Evolutionary conservation across 2,113 vertebrate genomes (phyloP), one percentile per base, ranked within the genome.

Genomic region (Tupaia chinensis): DNA sequence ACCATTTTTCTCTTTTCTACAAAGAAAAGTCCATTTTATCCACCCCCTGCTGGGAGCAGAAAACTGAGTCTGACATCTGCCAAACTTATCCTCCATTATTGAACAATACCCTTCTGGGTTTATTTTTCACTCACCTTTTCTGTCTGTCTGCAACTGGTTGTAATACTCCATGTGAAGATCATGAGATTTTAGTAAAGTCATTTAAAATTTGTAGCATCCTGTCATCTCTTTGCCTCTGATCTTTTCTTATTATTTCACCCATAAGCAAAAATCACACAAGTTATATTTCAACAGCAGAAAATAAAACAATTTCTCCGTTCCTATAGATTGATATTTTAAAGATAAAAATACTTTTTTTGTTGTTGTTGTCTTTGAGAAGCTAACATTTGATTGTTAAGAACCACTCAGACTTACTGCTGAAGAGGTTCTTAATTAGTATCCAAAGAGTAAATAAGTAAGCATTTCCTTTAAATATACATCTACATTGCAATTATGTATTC

Each of bases 101-200:
- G 86, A 89, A 54, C 54, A 88, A 78, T 61, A 56, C 8, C 25
- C 34, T 79, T 72, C 44, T 20, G 29, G 73, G 68, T 82, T 73
- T 91, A 68, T n/a, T 29, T 87, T 93, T 89, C 23, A 56, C n/a
- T 81, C 54, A 34, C 9, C n/a, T 73, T 85, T 69, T 73, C 61
- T 29, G 69, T 23, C 63, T 60, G 27, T 78, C 22, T 86, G n/a
- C 60, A 82, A 73, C 16, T 53, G 7, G 34, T 66, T 89, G 25
- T 11, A 78, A 66, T 22, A 89, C 76, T 86, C 54, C 34, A 90
- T 65, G 12, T 87, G 34, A 92, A 90, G 70, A 82, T 78, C n/a
- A 69, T 34, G 82, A 87, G 56, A 82, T 82, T 96, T 91, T 93
- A 91, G 65, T 93, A 81, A 93, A 96, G 61, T 19, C 56, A 92